Conservation (phyloP, 2,888 invertebrate genomes). For the Alloscopus bannaensis region DNA sequence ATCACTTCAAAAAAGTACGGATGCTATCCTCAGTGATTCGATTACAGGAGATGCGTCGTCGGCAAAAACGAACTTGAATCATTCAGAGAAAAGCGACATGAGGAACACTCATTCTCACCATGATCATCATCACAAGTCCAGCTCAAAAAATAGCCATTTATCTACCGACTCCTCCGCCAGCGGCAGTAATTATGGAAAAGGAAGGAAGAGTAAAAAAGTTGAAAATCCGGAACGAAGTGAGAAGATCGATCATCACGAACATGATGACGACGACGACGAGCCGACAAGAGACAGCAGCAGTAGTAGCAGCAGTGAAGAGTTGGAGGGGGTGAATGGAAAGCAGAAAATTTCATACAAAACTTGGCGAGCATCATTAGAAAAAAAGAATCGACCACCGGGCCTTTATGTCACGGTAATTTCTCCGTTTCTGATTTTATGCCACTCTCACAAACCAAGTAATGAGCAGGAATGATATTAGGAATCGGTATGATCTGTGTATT, state of each 20-base stretch:
- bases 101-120: constrained; percentile 2
- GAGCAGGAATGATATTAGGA: constrained; percentile 16
- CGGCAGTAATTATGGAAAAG: constrained; percentile 9
- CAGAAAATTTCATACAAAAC: constrained; percentile 61
- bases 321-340: constrained; percentile 6
- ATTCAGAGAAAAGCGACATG: background rate
- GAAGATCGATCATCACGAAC: constrained; percentile 14
- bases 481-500: constrained; percentile 51
- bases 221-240: constrained; percentile 52
- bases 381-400: constrained; percentile 62
- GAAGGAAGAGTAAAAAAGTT: constrained; percentile 30
- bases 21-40: too few species aligned
- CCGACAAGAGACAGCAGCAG: constrained; percentile 48
- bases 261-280: constrained; percentile 22
- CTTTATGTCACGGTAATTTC: constrained; percentile 58
- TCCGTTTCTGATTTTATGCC: background rate
- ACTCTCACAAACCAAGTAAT: too few species aligned
- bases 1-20: too few species aligned
- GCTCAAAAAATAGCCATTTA: constrained; percentile 30
- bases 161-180: background rate
- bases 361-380: constrained; percentile 62
- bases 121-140: constrained; percentile 16
- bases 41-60: too few species aligned
- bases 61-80: too few species aligned
- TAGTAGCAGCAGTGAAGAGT: constrained; percentile 1